Conservation (phyloP, 2,113 vertebrate genomes). For the Echinops telfairi region DNA sequence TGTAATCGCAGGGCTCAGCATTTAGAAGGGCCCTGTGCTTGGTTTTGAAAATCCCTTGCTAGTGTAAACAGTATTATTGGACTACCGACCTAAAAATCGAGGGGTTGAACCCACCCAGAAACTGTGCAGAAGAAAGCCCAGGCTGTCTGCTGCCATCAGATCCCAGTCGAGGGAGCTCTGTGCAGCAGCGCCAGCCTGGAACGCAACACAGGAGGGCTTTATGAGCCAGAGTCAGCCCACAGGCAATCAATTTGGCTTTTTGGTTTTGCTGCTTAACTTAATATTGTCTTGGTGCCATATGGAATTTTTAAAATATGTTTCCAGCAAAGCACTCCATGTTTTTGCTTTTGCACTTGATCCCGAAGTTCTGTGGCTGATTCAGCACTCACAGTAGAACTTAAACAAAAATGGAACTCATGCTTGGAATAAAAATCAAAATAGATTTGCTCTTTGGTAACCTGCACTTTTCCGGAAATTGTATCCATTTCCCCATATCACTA, state of each 20-base stretch:
- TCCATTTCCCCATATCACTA: not conserved
- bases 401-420: not conserved
- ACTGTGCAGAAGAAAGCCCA: not conserved
- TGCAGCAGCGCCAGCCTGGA: not conserved
- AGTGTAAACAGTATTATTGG: too few relatives aligned
- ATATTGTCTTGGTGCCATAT: not conserved
- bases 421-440: not conserved
- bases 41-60: too few relatives aligned
- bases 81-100: not conserved
- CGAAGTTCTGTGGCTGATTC: not conserved
- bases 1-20: not conserved
- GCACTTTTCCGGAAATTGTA: not conserved
- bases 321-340: not conserved
- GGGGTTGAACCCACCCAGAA: not conserved
- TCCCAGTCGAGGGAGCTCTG: not conserved
- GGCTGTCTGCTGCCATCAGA: not conserved
- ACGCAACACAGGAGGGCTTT: not conserved
- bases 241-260: not conserved
- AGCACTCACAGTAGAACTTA: not conserved
- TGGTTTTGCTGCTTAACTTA: not conserved
- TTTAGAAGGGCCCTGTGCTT: not conserved
- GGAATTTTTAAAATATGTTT: not conserved
- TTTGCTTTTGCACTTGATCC: not conserved
- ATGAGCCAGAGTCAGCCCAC: not conserved
- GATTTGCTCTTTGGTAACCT: not conserved